Evolutionary conservation across 37 sponge, comb jelly and placozoan genomes (phyloP), one percentile per base, ranked within the genome.

Genomic region (Haliclona indistincta): DNA sequence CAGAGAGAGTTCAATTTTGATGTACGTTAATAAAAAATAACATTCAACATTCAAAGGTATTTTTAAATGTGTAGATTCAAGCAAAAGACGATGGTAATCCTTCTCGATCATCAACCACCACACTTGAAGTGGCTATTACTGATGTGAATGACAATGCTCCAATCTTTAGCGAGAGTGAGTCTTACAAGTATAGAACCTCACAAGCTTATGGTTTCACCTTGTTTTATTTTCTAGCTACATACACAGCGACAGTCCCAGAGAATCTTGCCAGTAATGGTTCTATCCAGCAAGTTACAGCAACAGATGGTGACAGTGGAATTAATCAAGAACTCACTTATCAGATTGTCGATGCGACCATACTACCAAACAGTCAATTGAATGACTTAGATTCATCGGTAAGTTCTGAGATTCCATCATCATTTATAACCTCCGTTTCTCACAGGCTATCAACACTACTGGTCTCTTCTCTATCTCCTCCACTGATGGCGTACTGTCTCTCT

Each of bases 111-210:
- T 28, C 61, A n/a, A 37, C 53, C 3, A 41, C 84, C 26, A 56
- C 4, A 4, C 62, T 83, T 30, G 47, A 62, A 6, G 67, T 83
- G 39, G 43, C 32, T 32, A 65, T 83, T 26, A n/a, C 30, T 0
- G 84, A 83, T 32, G 70, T 43, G 52, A 83, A 83, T 69, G 84
- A 83, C 41, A 68, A 83, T 30, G 10, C 42, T 11, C 84, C 84
- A 0, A 22, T 74, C 3, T 82, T 82, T 49, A 13, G 22, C 32
- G 55, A 37, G 20, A 51, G 82, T 63, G 23, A 41, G 70, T 10
- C 6, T 35, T 34, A 17, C 13, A 15, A 17, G 15, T 47, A 47
- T 47, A 15, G 15, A 15, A 47, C 15, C 10, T 47, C 51, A 47
- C 15, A 10, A 47, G 15, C 15, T 47, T 47, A 17, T 47, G 15